phyloP scores from a whole-genome alignment of 1,140 invertebrate species.

The Dreissena polymorpha region DNA sequence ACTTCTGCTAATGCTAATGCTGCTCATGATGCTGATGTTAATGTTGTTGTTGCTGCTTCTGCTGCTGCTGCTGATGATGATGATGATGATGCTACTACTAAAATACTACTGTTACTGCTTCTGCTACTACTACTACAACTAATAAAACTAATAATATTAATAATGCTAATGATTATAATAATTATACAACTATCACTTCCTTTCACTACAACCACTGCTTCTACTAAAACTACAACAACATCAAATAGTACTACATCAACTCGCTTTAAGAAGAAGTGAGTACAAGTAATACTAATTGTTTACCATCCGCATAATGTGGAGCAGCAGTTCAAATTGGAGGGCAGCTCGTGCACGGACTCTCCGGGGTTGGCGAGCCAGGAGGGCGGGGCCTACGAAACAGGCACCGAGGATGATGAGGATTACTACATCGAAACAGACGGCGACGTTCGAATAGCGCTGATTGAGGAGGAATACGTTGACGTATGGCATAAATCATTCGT shows the following conservation, averaged over 20 bases:
- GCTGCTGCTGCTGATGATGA: too few relatives aligned
- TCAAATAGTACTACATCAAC: neutral
- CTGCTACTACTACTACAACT: too few relatives aligned
- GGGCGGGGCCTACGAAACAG: neutral
- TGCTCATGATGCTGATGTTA: too few relatives aligned
- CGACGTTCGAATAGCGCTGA: slow-evolving; percentile 32
- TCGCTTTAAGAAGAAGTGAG: neutral
- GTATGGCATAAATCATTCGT: slow-evolving; percentile 2
- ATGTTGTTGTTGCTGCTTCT: too few relatives aligned
- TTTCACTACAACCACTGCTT: neutral
- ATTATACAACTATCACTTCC: too few relatives aligned
- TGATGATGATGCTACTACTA: too few relatives aligned
- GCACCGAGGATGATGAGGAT: slow-evolving; percentile 15
- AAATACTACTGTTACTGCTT: too few relatives aligned
- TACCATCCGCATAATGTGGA: too few relatives aligned
- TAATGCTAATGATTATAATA: too few relatives aligned
- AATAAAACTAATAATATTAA: too few relatives aligned
- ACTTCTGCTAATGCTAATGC: too few relatives aligned
- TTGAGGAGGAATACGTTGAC: slow-evolving; percentile 47
- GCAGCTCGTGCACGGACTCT: neutral
- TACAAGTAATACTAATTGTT: neutral
- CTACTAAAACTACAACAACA: neutral
- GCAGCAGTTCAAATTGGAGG: neutral
- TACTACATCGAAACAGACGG: slow-evolving; percentile 27
- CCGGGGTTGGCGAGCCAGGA: slow-evolving; percentile 18